Evolutionary conservation across 92 coral and sea anemone species (phyloP).

Genomic region (Anthopleura xanthogrammica): DNA sequence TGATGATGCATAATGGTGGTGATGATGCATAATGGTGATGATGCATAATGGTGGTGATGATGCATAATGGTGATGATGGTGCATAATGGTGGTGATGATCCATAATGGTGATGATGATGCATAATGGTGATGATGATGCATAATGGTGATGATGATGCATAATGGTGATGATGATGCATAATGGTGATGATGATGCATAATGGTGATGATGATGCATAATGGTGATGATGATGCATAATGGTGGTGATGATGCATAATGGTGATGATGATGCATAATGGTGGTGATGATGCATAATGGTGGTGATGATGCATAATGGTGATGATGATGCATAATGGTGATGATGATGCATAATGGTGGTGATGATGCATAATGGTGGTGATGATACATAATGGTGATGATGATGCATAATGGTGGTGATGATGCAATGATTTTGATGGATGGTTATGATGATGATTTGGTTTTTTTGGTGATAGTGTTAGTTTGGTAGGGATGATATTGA

Average conservation of each 20-base stretch:
- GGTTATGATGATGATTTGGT: not conserved
- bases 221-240: too few relatives aligned
- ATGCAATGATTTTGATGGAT: not conserved
- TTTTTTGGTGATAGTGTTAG: not conserved
- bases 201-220: too few relatives aligned
- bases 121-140: not conserved
- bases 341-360: not conserved
- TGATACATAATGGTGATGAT: not conserved
- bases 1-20: not conserved
- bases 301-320: not conserved
- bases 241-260: too few relatives aligned
- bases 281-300: too few relatives aligned
- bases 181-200: too few relatives aligned
- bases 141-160: not conserved
- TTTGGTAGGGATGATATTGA: not conserved
- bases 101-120: not conserved
- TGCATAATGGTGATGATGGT: not conserved
- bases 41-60: not conserved
- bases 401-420: not conserved
- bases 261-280: too few relatives aligned
- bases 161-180: not conserved
- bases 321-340: not conserved
- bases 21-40: not conserved
- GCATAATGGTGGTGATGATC: not conserved
- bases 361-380: not conserved